Percentiles rank a stretch among this genome's conserved stretches.
phyloP scores from a whole-genome alignment of 2,113 vertebrate species.

The Scortum barcoo region DNA sequence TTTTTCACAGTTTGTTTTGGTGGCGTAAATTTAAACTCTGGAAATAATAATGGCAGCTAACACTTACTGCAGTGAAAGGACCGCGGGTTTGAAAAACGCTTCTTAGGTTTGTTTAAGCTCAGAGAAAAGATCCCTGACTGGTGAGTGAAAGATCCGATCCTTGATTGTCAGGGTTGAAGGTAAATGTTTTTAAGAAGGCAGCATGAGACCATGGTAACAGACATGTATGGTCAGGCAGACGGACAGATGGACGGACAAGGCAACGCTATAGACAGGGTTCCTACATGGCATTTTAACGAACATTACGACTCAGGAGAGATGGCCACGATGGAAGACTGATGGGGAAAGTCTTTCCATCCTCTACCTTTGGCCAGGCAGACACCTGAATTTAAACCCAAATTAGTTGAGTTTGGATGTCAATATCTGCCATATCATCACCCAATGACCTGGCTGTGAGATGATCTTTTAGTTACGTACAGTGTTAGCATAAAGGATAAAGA shows the following conservation, averaged over 20 bases:
- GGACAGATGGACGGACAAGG: not conserved
- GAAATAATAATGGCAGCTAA: not conserved
- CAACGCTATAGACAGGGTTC: not conserved
- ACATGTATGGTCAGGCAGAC: not conserved
- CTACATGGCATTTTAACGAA: not conserved
- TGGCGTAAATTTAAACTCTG: not conserved
- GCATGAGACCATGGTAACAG: conserved; percentile 1
- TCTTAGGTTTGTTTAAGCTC: conserved; percentile 9
- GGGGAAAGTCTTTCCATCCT: not conserved
- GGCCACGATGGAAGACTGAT: not conserved
- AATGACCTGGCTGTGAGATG: not conserved
- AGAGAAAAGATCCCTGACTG: conserved; percentile 12
- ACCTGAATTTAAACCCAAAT: too few relatives aligned
- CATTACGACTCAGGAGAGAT: too few relatives aligned
- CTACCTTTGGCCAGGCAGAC: not conserved
- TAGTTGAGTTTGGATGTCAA: too few relatives aligned
- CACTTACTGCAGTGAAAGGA: not conserved
- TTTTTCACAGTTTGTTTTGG: conserved; percentile 5
- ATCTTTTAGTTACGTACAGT: too few relatives aligned
- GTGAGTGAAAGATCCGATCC: not conserved
- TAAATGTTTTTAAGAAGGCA: conserved; percentile 30
- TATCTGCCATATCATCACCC: too few relatives aligned
- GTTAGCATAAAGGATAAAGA: not conserved
- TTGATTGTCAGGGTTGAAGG: conserved; percentile 63
- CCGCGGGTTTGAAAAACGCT: not conserved